Conservation (phyloP, 2,888 invertebrate genomes). For the Salticus scenicus region DNA sequence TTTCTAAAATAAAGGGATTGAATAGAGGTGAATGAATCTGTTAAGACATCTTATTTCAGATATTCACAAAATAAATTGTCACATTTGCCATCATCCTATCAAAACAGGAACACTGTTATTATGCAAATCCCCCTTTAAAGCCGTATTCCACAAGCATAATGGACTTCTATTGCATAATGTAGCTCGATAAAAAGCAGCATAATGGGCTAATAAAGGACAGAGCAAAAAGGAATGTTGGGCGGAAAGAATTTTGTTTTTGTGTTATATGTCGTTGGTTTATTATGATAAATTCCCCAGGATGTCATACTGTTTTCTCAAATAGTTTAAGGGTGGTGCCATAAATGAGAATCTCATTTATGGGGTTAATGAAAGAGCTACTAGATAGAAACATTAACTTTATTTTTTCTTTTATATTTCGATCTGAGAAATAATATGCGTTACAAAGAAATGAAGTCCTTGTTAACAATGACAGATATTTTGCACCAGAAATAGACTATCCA, state of each 20-base stretch:
- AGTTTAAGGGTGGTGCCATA: background rate
- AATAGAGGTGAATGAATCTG: no score
- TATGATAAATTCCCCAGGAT: background rate
- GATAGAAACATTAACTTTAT: no score
- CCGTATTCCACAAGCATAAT: background rate
- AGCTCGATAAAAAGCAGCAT: background rate
- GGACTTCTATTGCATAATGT: background rate
- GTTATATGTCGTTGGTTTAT: background rate
- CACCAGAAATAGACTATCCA: no score
- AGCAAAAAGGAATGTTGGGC: background rate
- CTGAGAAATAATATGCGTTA: no score
- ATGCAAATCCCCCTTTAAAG: background rate
- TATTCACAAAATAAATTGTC: no score
- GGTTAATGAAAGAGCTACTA: background rate
- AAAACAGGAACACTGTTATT: no score
- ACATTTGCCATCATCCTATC: no score
- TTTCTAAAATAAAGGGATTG: no score
- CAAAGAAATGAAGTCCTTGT: no score
- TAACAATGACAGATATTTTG: no score
- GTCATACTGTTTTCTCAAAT: background rate
- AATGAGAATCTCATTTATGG: background rate
- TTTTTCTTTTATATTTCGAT: no score
- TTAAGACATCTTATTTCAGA: no score
- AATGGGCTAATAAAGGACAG: background rate
- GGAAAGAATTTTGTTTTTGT: background rate